phyloP scores from a whole-genome alignment of 2,888 invertebrate species.

The Ornithoptera priamus region DNA sequence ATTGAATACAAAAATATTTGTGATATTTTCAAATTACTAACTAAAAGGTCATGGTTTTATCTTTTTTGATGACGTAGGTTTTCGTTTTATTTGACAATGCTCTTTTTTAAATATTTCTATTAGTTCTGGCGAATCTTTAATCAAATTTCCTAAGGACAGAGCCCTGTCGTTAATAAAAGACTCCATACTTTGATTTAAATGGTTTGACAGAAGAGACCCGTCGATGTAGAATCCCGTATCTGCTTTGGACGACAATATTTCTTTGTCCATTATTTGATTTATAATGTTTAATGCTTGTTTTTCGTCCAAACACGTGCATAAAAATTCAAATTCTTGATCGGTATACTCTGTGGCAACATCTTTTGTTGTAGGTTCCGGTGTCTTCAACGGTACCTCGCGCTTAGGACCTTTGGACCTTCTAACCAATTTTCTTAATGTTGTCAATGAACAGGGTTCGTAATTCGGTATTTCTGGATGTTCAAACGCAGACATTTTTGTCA shows the following conservation, averaged over 20 bases:
- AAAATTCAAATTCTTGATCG: conserved; percentile 51
- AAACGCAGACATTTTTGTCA: conserved; percentile 56
- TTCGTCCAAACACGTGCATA: conserved; percentile 60
- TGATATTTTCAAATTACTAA: too few relatives aligned
- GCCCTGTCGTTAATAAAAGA: conserved; percentile 53
- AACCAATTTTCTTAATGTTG: conserved; percentile 50
- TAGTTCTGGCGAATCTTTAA: conserved; percentile 49
- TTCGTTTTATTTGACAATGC: conserved; percentile 29
- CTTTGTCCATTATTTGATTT: conserved; percentile 7
- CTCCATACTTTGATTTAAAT: conserved; percentile 36
- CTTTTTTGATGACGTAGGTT: too few relatives aligned
- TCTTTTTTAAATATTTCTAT: conserved; percentile 56
- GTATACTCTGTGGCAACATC: conserved; percentile 53
- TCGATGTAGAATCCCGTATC: conserved; percentile 34
- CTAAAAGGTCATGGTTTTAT: too few relatives aligned
- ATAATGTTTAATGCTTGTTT: conserved; percentile 37
- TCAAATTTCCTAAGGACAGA: conserved; percentile 46
- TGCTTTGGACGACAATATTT: conserved; percentile 16
- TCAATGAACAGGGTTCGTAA: conserved; percentile 55
- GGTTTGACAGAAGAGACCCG: conserved; percentile 40
- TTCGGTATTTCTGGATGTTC: conserved; percentile 51
- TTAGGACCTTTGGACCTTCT: conserved; percentile 43
- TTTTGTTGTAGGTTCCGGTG: conserved; percentile 44
- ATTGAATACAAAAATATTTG: too few relatives aligned
- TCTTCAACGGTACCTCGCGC: conserved; percentile 33